phyloP scores from a whole-genome alignment of 37 sponge, comb jelly and placozoan genomes.

The Hormiphora californensis region DNA sequence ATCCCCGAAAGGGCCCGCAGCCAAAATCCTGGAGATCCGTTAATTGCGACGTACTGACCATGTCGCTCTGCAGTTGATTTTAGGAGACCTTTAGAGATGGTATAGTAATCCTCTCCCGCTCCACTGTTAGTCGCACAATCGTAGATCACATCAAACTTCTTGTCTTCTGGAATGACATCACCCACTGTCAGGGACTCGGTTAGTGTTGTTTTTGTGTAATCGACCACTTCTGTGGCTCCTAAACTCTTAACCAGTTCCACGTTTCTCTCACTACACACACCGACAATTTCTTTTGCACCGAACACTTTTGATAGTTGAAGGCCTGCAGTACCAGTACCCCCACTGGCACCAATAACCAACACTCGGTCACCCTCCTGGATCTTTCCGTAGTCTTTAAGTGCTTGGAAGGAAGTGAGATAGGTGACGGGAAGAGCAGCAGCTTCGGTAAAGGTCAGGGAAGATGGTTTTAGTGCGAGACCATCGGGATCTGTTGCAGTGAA shows the following conservation, averaged over 20 bases:
- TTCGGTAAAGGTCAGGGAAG: background rate
- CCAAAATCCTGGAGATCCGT: background rate
- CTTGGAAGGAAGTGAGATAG: constrained; percentile 10
- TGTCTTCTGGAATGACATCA: background rate
- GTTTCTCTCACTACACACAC: constrained; percentile 19
- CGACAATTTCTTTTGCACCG: constrained; percentile 46
- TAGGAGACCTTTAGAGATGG: background rate
- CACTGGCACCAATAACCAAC: constrained; percentile 34
- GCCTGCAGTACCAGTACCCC: constrained; percentile 17
- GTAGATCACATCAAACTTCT: constrained; percentile 46
- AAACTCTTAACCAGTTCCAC: constrained; percentile 2
- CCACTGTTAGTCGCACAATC: constrained; percentile 32
- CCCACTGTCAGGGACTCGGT: background rate
- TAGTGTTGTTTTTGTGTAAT: background rate
- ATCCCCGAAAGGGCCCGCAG: background rate
- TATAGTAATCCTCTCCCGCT: constrained; percentile 23
- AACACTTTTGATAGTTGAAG: background rate
- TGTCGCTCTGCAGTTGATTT: background rate
- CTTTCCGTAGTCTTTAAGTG: constrained; percentile 12
- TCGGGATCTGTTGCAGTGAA: background rate
- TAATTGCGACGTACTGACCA: constrained; percentile 45
- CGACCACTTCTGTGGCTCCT: constrained; percentile 41
- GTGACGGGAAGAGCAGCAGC: background rate
- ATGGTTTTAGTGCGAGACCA: background rate
- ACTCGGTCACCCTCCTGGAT: background rate